Conservation (phyloP, 2,888 invertebrate genomes). For the Lysandra bellargus region DNA sequence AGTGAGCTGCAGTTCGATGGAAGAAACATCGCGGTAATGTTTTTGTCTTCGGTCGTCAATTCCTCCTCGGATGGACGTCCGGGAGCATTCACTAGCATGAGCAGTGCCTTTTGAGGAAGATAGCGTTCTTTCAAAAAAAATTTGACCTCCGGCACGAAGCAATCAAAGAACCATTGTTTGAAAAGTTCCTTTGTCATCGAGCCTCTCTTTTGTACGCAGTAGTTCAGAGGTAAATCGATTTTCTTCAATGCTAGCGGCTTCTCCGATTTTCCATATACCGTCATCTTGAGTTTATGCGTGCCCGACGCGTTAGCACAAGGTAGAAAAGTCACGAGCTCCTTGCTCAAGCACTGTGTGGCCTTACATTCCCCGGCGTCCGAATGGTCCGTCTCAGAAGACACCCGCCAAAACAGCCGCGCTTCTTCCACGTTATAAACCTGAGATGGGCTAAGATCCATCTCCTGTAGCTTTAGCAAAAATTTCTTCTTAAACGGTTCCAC, state of each 20-base stretch:
- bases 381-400: conserved; percentile 45
- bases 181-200: not conserved
- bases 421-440: conserved; percentile 45
- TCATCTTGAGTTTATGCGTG: conserved; percentile 42
- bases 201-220: conserved; percentile 33
- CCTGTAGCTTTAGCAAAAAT: conserved; percentile 43
- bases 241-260: conserved; percentile 46
- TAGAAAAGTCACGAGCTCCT: conserved; percentile 45
- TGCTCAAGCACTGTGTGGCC: conserved; percentile 43
- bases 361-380: conserved; percentile 41
- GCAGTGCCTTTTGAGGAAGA: conserved; percentile 38
- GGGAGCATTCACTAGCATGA: conserved; percentile 39
- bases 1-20: conserved; percentile 10
- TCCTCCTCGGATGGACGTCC: conserved; percentile 39
- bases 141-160: conserved; percentile 40
- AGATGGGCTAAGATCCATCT: conserved; percentile 43
- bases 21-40: conserved; percentile 5
- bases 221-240: conserved; percentile 45
- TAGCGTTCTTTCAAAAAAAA: conserved; percentile 37
- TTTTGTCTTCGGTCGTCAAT: conserved; percentile 36
- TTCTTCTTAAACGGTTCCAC: conserved; percentile 43
- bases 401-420: conserved; percentile 45
- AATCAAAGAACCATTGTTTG: conserved; percentile 28
- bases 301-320: conserved; percentile 46
- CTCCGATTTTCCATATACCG: conserved; percentile 46